phyloP scores from a whole-genome alignment of 2,888 invertebrate genomes.

The Eucera pruinosa region DNA sequence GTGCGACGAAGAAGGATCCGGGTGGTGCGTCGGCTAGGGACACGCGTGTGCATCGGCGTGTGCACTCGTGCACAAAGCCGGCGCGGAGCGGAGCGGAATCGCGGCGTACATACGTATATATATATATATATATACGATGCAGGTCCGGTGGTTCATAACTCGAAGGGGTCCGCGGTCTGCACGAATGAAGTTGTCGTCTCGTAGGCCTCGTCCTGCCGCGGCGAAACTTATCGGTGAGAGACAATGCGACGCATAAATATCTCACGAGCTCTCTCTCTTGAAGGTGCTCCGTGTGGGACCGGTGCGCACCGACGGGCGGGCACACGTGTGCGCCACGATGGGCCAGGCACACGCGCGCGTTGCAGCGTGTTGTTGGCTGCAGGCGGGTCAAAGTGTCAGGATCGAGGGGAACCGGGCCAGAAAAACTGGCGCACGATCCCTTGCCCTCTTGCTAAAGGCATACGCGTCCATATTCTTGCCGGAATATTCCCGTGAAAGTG shows the following conservation, averaged over 20 bases:
- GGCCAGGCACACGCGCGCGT: conserved; percentile 31
- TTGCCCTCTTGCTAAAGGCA: conserved; percentile 1
- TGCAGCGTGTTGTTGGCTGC: conserved; percentile 42
- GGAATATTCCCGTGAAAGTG: conserved; percentile 15
- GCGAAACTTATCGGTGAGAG: conserved; percentile 70
- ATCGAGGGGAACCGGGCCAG: conserved; percentile 31
- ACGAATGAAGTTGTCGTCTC: conserved; percentile 84
- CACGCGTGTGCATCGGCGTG: conserved; percentile 46
- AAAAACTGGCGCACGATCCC: conserved; percentile 54
- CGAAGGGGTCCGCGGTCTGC: conserved; percentile 65
- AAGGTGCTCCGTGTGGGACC: conserved; percentile 58
- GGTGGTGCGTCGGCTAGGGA: conserved; percentile 44
- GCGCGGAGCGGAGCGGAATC: conserved; percentile 29
- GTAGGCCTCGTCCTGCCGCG: conserved; percentile 60
- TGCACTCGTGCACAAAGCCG: conserved; percentile 59
- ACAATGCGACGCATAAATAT: conserved; percentile 84
- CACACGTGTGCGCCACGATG: conserved; percentile 4
- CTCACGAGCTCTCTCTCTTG: conserved; percentile 74
- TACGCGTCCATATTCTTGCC: conserved; percentile 7
- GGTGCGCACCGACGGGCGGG: too few relatives aligned
- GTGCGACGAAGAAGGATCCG: conserved; percentile 29
- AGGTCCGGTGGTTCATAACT: conserved; percentile 79
- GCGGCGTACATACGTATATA: too few relatives aligned
- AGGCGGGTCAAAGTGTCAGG: conserved; percentile 60
- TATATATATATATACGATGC: conserved; percentile 53